Base-by-base conservation (phyloP, 2,888 invertebrate genomes). In the Megamerina dolium region DNA sequence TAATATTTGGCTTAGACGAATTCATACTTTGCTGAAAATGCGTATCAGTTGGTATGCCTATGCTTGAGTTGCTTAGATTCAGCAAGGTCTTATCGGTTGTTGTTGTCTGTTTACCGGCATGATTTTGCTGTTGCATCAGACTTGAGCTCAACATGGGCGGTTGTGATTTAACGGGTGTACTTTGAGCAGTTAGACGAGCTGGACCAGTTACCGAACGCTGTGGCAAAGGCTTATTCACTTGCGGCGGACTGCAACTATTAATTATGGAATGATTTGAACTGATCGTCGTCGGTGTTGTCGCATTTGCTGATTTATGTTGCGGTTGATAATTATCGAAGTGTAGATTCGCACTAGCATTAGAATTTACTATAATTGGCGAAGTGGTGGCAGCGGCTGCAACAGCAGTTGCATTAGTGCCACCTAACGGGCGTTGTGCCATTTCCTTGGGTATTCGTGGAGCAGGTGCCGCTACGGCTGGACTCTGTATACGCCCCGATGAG, bases 81-180 rank as follows among this genome's bases (percentile, higher is more conserved):
- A 45, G n/a, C 1, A 56, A 50, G 30, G 43, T 54, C 14, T 42
- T 47, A 2, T 43, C 29, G 3, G 46, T 26, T 13, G 30, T 5
- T 36, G 59, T 3, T 30, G 40, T 19, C 20, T 18, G 51, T 9
- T 60, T 30, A 13, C 3, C 2, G 29, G 53, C 26, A 26, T 27
- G 16, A 12, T 52, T 49, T 23, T 60, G 60, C 19, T 44, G 46
- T 13, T 49, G 46, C 10, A 55, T 53, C 20, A 70, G 44, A 30
- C 58, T 69, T 44, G 76, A 76, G 60, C 78, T 79, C 59, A 77
- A 71, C 73, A 79, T 78, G 5, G 78, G 74, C 1, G 78, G 77
- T 44, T 78, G 78, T n/a, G 75, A 75, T 53, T 77, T 75, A 2
- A 80, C 79, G 2, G 80, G 79, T n/a, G 77, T 73, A 49, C 79